These are phyloP conservation scores for Leucophenga varia DNA, from an alignment of 1,140 invertebrate genomes.

Conservation along the genomic window DNA sequence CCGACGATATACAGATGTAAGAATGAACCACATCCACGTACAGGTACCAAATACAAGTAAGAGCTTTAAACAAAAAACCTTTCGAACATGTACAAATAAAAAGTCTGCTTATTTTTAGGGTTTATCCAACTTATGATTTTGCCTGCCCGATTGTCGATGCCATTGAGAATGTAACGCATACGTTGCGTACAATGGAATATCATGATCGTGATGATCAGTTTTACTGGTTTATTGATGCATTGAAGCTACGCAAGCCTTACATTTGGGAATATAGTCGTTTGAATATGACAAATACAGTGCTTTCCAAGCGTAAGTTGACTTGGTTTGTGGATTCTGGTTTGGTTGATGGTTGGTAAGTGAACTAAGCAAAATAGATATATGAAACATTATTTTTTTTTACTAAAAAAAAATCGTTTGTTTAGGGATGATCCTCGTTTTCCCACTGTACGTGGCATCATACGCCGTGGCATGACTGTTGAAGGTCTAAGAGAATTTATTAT, in stretches of 20 bases:
- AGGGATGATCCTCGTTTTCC: slow-evolving; percentile 96
- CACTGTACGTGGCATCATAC: slow-evolving; percentile 93
- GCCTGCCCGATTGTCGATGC: slow-evolving; percentile 99
- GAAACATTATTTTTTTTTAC: not conserved
- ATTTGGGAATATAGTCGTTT: slow-evolving; percentile 95
- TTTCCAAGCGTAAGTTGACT: slow-evolving; percentile 96
- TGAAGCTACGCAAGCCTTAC: slow-evolving; percentile 84
- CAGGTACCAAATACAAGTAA: slow-evolving; percentile 94
- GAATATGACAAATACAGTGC: slow-evolving; percentile 96
- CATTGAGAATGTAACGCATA: slow-evolving; percentile 96
- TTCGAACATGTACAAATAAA: not conserved
- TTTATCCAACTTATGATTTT: slow-evolving; percentile 99
- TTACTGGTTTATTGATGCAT: slow-evolving; percentile 91
- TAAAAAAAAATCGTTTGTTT: not conserved
- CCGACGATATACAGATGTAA: slow-evolving; percentile 99
- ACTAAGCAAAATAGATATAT: slow-evolving; percentile 12
- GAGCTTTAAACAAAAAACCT: slow-evolving; percentile 21
- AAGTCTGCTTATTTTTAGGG: slow-evolving; percentile 64
- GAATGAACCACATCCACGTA: slow-evolving; percentile 87
- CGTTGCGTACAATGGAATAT: slow-evolving; percentile 97
- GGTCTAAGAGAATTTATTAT: slow-evolving; percentile 97
- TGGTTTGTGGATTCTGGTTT: slow-evolving; percentile 94
- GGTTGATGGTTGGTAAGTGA: slow-evolving; percentile 88
- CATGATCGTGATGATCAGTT: slow-evolving; percentile 97
- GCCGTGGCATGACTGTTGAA: slow-evolving; percentile 93